Evolutionary conservation across 92 coral and sea anemone genomes (phyloP).

Genomic region (Siderastrea radians): DNA sequence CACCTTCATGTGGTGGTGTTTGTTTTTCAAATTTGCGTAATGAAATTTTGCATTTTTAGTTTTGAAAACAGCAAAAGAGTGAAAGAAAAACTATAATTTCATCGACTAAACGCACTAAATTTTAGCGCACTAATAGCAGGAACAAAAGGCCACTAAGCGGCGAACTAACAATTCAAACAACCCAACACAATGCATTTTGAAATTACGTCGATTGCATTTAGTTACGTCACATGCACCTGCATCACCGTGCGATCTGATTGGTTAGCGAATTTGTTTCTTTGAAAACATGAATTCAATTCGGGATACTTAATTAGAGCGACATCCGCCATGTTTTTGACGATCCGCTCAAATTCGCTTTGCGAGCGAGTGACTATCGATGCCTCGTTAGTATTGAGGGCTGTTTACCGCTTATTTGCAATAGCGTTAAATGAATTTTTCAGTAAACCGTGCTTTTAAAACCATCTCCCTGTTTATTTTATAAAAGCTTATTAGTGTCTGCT

Average conservation of each 20-base stretch:
- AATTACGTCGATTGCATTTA: constrained; percentile 21
- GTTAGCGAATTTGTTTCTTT: neutral
- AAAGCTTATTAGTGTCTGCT: neutral
- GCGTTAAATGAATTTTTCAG: constrained; percentile 7
- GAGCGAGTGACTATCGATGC: neutral
- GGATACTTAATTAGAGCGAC: constrained; percentile 18
- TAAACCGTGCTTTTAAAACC: neutral
- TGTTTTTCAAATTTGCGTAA: neutral
- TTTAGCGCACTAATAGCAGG: constrained; percentile 8
- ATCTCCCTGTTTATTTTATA: neutral
- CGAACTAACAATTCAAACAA: neutral
- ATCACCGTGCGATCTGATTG: constrained; percentile 1
- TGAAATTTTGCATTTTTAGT: neutral
- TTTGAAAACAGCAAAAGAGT: neutral
- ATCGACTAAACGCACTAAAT: constrained; percentile 13
- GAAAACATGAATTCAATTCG: constrained; percentile 24
- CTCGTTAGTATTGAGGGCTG: neutral
- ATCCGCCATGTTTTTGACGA: constrained; percentile 1
- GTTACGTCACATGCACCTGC: constrained; percentile 50
- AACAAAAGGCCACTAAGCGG: constrained; percentile 26
- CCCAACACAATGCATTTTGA: constrained; percentile 23
- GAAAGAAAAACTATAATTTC: constrained; percentile 2
- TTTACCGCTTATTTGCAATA: neutral
- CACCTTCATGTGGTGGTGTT: neutral
- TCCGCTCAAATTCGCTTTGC: constrained; percentile 1